These are phyloP conservation scores for Cydia pomonella DNA, from an alignment of 1,140 invertebrate species.

Conservation along the genomic window DNA sequence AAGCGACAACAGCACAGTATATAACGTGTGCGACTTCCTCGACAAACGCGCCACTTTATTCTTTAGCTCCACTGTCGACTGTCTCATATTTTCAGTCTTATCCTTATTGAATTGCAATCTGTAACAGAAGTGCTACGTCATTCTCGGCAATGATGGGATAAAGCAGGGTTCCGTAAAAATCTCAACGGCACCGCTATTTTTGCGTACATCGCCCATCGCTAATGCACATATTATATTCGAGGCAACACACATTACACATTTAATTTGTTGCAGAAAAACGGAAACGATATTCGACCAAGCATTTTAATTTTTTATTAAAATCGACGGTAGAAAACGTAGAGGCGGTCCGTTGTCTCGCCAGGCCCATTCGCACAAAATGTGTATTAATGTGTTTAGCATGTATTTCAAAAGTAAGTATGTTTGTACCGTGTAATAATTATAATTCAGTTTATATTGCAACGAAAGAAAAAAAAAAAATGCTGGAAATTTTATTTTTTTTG, in stretches of 20 bases:
- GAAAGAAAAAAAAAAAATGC: not conserved
- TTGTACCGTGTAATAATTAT: not conserved
- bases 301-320: not conserved
- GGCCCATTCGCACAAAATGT: not conserved
- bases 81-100: conserved; percentile 43
- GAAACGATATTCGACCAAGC: conserved; percentile 20
- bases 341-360: not conserved
- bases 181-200: not conserved
- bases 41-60: conserved; percentile 38
- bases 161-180: not conserved
- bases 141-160: not conserved
- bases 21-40: conserved; percentile 38
- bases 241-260: conserved; percentile 19
- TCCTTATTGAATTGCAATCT: conserved; percentile 42
- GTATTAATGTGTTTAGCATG: not conserved
- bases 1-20: conserved; percentile 36
- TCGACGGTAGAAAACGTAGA: not conserved
- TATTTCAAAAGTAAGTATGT: not conserved
- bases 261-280: conserved; percentile 1
- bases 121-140: conserved; percentile 32
- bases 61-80: conserved; percentile 37
- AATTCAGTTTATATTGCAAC: not conserved
- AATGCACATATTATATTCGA: conserved; percentile 21
- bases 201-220: conserved; percentile 23
- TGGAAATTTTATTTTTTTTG: not conserved